Base-by-base conservation (phyloP, 2,888 invertebrate species). In the Stomorhina lunata region DNA sequence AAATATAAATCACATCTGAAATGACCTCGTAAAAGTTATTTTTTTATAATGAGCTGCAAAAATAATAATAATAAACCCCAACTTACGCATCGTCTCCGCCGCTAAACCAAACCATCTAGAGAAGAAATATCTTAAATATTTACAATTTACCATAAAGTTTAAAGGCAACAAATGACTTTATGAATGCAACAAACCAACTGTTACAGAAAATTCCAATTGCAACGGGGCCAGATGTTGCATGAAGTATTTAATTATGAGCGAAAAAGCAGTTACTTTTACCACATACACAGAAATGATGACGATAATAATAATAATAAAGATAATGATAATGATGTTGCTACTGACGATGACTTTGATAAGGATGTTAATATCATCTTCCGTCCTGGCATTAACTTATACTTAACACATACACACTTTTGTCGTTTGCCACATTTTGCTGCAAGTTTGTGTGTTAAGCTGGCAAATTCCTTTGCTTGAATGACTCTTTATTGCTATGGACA, bases 1-100 rank as follows among this genome's bases (percentile, higher is more conserved):
- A 82, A 76, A 80, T 78, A 84, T 82, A 84, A 82, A 84, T 84
- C 80, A 82, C 80, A 78, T 65, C 65, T 78, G 80, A 80, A 84
- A 84, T 84, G 84, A 84, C 84, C 84, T 78, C 80, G 68, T 80
- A 82, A 84, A 84, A 82, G 73, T 69, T 17, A 6, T 43, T 17
- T 10, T 82, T 77, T 80, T 73, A 77, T 78, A 82, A 84, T 84
- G 81, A 84, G 84, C 76, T 69, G 76, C 57, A 76, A 79, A 63
- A 61, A 69, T 59, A 66, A 72, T 50, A 80, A 72, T 80, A 80
- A 66, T 65, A 66, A 80, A 79, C 72, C 10, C 43, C 40, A 40
- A 55, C 50, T 20, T 5, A 22, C 20, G 27, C 7, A n/a, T n/a
- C 45, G 25, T n/a, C 9, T 37, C 68, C n/a, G 43, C 43, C 53